A percentile compares a stretch with the other conserved stretches of the same genome.
Conservation (phyloP, 2,888 invertebrate species). For the Cenopis cana region DNA sequence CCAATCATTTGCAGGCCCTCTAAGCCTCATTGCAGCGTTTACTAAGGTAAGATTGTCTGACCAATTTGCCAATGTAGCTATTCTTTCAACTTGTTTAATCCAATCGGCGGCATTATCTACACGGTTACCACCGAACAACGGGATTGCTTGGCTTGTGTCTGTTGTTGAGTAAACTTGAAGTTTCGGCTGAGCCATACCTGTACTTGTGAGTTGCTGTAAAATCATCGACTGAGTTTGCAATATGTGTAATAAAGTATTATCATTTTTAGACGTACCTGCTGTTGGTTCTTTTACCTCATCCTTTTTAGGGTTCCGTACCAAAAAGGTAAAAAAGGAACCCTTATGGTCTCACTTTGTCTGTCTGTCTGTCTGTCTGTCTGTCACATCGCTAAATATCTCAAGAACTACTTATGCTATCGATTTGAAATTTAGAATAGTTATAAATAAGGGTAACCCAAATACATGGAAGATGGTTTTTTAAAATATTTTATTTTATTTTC, state of each 20-base stretch:
- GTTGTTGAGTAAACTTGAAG: not conserved
- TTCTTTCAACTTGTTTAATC: constrained; percentile 10
- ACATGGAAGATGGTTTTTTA: too few relatives aligned
- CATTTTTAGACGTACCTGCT: not conserved
- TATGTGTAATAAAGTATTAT: constrained; percentile 1
- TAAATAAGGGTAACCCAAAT: too few relatives aligned
- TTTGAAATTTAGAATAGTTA: too few relatives aligned
- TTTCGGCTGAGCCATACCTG: not conserved
- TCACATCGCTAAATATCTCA: too few relatives aligned
- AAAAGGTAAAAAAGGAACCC: too few relatives aligned
- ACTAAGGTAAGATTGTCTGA: constrained; percentile 19
- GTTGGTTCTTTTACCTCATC: not conserved
- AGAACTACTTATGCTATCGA: too few relatives aligned
- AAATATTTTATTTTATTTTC: too few relatives aligned
- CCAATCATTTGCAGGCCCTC: constrained; percentile 19
- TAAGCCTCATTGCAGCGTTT: constrained; percentile 25
- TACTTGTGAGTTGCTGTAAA: not conserved
- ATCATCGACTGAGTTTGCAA: constrained; percentile 1
- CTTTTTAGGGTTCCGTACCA: too few relatives aligned
- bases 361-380: too few relatives aligned
- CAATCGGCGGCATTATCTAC: constrained; percentile 7
- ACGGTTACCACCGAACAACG: constrained; percentile 15
- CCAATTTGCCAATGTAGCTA: constrained; percentile 19
- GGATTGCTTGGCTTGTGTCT: constrained; percentile 13
- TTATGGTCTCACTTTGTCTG: too few relatives aligned